These are phyloP conservation scores for Clepsis dumicolana DNA, from an alignment of 2,888 invertebrate genomes.

Conservation along the genomic window DNA sequence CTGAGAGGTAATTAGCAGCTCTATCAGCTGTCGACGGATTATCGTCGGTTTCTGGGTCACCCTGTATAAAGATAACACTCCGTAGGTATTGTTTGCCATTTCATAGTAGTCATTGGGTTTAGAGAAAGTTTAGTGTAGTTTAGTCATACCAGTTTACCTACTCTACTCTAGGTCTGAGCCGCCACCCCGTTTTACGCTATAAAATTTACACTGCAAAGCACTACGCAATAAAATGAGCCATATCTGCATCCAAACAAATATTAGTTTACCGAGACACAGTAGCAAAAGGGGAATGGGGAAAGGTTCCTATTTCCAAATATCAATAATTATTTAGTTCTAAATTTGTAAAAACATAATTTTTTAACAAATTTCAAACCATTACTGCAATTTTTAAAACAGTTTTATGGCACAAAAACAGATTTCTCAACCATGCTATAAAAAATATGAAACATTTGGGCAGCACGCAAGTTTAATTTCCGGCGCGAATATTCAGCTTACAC, in stretches of 20 bases:
- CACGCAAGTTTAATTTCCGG: slow-evolving; percentile 57
- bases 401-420: not conserved
- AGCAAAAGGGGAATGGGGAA: not conserved
- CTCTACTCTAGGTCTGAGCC: not conserved
- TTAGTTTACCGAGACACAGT: not conserved
- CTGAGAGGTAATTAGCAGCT: too few species aligned
- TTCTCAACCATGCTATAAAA: not conserved
- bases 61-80: too few species aligned
- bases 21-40: too few species aligned
- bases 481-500: slow-evolving; percentile 46
- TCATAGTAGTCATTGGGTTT: not conserved
- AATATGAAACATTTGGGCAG: slow-evolving; percentile 52
- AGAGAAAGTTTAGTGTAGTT: not conserved
- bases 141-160: not conserved
- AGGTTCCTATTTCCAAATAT: not conserved
- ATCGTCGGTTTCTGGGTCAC: too few species aligned
- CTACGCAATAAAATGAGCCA: not conserved
- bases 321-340: too few species aligned
- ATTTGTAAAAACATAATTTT: too few species aligned
- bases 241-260: not conserved
- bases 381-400: not conserved
- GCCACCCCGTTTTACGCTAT: not conserved
- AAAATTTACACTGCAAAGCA: not conserved
- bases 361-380: too few species aligned
- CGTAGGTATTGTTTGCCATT: not conserved